phyloP scores from a whole-genome alignment of 2,888 invertebrate species.

The Drosophila hawaiiensis region DNA sequence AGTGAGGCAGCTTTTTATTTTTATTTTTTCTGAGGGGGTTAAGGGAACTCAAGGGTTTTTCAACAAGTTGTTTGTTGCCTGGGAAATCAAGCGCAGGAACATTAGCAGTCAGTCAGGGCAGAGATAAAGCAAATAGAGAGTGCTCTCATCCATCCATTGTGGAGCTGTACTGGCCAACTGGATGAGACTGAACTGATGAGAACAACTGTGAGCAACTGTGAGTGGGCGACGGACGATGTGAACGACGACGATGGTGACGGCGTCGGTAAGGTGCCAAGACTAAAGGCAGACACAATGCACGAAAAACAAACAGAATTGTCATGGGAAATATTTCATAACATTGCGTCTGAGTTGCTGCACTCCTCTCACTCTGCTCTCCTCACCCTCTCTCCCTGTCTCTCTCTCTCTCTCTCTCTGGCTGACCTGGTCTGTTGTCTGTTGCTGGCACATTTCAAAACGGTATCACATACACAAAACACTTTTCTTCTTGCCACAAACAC shows the following conservation, averaged over 20 bases:
- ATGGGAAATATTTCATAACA: constrained; percentile 78
- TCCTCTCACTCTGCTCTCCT: constrained; percentile 15
- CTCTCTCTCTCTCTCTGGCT: not conserved
- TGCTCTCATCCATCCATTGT: constrained; percentile 34
- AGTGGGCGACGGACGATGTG: constrained; percentile 74
- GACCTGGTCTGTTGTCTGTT: constrained; percentile 35
- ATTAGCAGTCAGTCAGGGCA: constrained; percentile 21
- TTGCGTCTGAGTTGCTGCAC: constrained; percentile 47
- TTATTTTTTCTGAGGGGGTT: not conserved
- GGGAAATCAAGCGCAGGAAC: constrained; percentile 57
- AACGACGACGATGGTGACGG: constrained; percentile 33
- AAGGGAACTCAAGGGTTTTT: constrained; percentile 35
- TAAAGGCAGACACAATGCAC: constrained; percentile 70
- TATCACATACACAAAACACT: constrained; percentile 77
- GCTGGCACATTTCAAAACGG: constrained; percentile 73
- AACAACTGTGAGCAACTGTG: constrained; percentile 48
- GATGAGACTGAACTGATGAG: constrained; percentile 13
- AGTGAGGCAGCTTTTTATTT: constrained; percentile 16
- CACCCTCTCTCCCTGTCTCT: not conserved
- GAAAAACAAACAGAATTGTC: constrained; percentile 82
- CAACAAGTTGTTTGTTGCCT: constrained; percentile 37
- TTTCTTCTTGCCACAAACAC: constrained; percentile 68
- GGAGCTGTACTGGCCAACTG: constrained; percentile 36
- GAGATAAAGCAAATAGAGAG: constrained; percentile 73
- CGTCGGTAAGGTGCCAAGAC: constrained; percentile 66